Base-by-base conservation (phyloP, 2,888 invertebrate genomes). In the Baccha elongata region DNA sequence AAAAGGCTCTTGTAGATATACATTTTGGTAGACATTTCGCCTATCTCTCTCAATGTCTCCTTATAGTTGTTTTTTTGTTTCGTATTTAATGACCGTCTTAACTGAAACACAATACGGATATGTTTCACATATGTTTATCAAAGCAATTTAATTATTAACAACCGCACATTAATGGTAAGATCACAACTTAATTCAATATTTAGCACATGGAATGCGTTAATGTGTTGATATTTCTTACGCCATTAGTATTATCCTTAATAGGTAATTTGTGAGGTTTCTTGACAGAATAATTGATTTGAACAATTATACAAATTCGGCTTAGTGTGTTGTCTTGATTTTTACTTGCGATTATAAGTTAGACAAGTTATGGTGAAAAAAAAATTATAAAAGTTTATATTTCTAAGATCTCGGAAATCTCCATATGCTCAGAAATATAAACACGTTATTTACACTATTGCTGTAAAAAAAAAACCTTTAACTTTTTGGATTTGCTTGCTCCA, bases 131-230 rank as follows among this genome's bases (percentile, higher is more conserved):
- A 37, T 52, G 17, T 52, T 15, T 23, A 50, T 50, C 15, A n/a
- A 50, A 26, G 13, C 3, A 50, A 50, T 50, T 26, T 3, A 52
- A 52, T 32, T 52, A 52, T 32, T 52, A 2, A 52, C 32, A 29
- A 11, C 17, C 50, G 10, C 11, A 15, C 15, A 50, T 52, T 29
- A 29, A 4, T 29, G 21, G 2, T 17, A 32, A 17, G 32, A 52
- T 32, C 32, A 29, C 29, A 8, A 32, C 29, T 32, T 32, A 8
- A 32, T 1, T 32, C 29, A 8, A 32, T 32, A 32, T 32, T 8
- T 32, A 32, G 8, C 29, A 32, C 29, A 4, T 1, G 29, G 29
- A 32, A 32, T 8, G 8, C 29, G 4, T 1, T 32, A 52, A 52
- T 29, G 32, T 32, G n/a, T 53, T 19, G 17, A 29, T 35, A 32